A percentile compares a stretch with the other conserved stretches of the same genome.
Conservation (phyloP, 1,140 invertebrate species). For the Pentalonia nigronervosa region DNA sequence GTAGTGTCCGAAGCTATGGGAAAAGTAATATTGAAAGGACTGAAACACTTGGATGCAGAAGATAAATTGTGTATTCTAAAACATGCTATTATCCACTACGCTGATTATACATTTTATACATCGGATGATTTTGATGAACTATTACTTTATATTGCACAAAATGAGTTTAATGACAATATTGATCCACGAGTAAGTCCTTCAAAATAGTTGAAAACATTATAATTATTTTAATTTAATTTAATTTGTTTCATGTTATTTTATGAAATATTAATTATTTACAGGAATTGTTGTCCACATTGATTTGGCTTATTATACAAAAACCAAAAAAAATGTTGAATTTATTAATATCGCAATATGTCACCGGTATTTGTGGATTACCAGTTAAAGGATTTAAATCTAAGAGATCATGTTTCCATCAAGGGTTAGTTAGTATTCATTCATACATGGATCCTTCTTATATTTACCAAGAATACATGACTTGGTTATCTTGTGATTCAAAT, state of each 20-base stretch:
- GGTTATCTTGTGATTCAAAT: neutral
- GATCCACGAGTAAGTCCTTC: neutral
- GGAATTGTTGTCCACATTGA: slow-evolving; percentile 2
- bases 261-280: neutral
- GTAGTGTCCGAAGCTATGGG: neutral
- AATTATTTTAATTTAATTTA: slow-evolving; percentile 32
- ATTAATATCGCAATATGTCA: slow-evolving; percentile 28
- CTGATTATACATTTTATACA: neutral
- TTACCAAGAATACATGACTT: neutral
- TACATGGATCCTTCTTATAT: neutral
- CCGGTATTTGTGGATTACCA: neutral
- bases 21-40: neutral
- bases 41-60: neutral
- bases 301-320: slow-evolving; percentile 35
- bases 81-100: neutral
- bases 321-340: slow-evolving; percentile 32
- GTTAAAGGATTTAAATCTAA: neutral
- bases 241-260: neutral
- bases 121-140: neutral
- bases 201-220: neutral
- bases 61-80: neutral
- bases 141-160: neutral
- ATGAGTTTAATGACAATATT: neutral
- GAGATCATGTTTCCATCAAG: neutral
- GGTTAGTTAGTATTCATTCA: slow-evolving; percentile 9